Percentiles rank a stretch among this genome's conserved stretches.
Evolutionary conservation across 2,113 vertebrate species (phyloP).

Genomic region (Lepisosteus oculatus): DNA sequence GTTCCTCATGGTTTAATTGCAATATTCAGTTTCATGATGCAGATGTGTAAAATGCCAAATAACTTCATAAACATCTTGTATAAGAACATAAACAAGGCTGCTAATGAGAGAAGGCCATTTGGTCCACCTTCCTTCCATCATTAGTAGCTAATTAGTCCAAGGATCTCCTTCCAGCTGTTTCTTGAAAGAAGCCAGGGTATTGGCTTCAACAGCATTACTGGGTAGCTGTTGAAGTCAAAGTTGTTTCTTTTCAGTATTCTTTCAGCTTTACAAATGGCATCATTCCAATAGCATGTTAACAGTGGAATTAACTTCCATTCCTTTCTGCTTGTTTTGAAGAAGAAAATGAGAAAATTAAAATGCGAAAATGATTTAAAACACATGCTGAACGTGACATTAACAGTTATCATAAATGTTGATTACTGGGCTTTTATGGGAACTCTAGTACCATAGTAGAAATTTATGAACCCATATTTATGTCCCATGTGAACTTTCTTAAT

Average conservation of each 20-base stretch:
- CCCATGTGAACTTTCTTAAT: constrained; percentile 34
- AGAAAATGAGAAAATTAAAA: constrained; percentile 12
- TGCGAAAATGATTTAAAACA: constrained; percentile 22
- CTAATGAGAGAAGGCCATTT: no score
- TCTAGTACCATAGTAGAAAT: constrained; percentile 14
- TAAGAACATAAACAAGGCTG: no score
- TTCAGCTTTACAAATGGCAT: constrained; percentile 26
- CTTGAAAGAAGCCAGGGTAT: no score
- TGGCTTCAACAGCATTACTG: no score
- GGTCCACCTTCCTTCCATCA: no score
- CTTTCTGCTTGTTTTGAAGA: constrained; percentile 28
- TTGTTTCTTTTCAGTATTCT: not conserved
- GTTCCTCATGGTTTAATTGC: no score
- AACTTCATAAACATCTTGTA: no score
- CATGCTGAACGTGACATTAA: constrained; percentile 1
- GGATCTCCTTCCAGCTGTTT: no score
- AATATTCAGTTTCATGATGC: no score
- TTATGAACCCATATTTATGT: constrained; percentile 3
- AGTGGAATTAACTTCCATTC: constrained; percentile 62
- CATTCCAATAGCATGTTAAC: constrained; percentile 51
- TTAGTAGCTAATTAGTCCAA: no score
- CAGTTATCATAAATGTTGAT: not conserved
- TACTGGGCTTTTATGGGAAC: not conserved
- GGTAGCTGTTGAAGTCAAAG: not conserved
- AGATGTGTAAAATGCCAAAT: no score